phyloP scores from a whole-genome alignment of 2,888 invertebrate species.

The Apomyelois bistriatella region DNA sequence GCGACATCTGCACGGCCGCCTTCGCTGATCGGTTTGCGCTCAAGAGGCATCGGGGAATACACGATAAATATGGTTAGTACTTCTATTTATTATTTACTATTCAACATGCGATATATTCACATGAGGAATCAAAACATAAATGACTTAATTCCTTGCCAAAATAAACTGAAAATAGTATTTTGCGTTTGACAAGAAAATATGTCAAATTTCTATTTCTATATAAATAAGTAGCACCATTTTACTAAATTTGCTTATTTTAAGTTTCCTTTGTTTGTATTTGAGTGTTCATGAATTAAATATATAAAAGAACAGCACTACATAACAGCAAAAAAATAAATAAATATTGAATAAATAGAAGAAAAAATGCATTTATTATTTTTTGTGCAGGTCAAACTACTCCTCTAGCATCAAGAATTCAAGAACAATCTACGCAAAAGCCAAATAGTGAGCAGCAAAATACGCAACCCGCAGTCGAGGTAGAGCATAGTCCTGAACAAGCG shows the following conservation, averaged over 20 bases:
- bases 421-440: background rate
- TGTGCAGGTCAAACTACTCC: conserved; percentile 70
- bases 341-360: too few species aligned
- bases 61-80: conserved; percentile 88
- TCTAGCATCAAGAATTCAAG: conserved; percentile 64
- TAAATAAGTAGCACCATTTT: too few species aligned
- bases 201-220: too few species aligned
- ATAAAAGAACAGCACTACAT: too few species aligned
- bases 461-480: conserved; percentile 54
- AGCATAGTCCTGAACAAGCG: conserved; percentile 52
- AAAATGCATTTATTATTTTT: background rate
- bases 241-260: too few species aligned
- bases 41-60: conserved; percentile 91
- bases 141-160: too few species aligned
- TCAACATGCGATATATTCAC: background rate
- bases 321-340: too few species aligned
- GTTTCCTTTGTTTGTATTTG: too few species aligned
- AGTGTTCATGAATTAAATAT: too few species aligned
- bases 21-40: conserved; percentile 93
- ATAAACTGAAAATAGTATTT: too few species aligned
- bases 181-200: too few species aligned
- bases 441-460: conserved; percentile 44
- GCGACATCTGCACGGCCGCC: conserved; percentile 91
- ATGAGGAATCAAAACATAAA: too few species aligned
- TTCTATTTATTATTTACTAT: background rate